phyloP scores from a whole-genome alignment of 2,113 vertebrate genomes.

The Protomyctophum bolini region DNA sequence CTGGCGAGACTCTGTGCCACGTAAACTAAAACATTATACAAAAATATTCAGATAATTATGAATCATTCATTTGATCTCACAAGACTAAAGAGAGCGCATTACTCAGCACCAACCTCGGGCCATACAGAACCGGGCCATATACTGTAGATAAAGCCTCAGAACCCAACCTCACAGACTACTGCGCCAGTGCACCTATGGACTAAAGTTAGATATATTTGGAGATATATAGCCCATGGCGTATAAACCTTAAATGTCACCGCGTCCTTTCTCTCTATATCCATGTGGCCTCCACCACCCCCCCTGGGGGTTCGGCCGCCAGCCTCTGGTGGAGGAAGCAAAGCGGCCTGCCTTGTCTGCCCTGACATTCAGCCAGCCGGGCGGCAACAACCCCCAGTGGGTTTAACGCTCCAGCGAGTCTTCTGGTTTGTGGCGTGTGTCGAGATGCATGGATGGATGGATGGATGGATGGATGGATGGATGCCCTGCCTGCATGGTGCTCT shows the following conservation, averaged over 20 bases:
- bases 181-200: slow-evolving; percentile 2
- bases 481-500: neutral
- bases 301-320: slow-evolving; percentile 15
- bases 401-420: slow-evolving; percentile 47
- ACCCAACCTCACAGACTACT: neutral
- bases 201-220: too few relatives aligned
- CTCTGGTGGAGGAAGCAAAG: slow-evolving; percentile 12
- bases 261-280: slow-evolving; percentile 18
- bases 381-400: slow-evolving; percentile 50
- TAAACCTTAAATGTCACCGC: slow-evolving; percentile 30
- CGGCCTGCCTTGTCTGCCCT: slow-evolving; percentile 6
- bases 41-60: too few relatives aligned
- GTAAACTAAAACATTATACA: too few relatives aligned
- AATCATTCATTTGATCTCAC: too few relatives aligned
- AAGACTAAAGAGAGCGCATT: too few relatives aligned
- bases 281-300: slow-evolving; percentile 24
- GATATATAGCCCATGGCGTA: neutral
- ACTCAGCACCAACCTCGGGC: too few relatives aligned
- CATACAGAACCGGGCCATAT: too few relatives aligned
- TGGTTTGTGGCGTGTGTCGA: slow-evolving; percentile 52
- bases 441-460: too few relatives aligned
- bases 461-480: too few relatives aligned
- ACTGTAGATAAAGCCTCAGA: too few relatives aligned
- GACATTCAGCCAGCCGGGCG: slow-evolving; percentile 37
- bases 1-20: too few relatives aligned